phyloP scores from a whole-genome alignment of 2,797 vertebrate genomes.

The Ctenochaetus hawaiiensis region DNA sequence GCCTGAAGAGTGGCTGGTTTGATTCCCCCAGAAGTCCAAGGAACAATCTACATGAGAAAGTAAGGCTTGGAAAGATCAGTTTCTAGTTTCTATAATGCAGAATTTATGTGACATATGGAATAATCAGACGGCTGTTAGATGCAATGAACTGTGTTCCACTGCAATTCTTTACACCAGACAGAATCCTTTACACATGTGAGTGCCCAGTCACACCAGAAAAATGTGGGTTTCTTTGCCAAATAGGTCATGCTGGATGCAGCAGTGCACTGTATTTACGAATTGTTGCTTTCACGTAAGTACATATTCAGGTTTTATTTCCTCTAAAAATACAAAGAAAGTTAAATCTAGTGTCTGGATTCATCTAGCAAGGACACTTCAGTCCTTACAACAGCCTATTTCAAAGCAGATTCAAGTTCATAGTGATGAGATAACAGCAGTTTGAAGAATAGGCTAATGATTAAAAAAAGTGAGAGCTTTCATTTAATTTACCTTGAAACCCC shows the following conservation, averaged over 20 bases:
- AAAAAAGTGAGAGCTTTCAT: too few species aligned
- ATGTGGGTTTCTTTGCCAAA: background rate
- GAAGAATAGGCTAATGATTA: too few species aligned
- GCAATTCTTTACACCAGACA: background rate
- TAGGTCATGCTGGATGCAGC: background rate
- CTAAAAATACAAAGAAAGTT: too few species aligned
- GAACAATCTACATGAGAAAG: constrained; percentile 1
- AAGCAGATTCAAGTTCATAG: too few species aligned
- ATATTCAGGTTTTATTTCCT: too few species aligned
- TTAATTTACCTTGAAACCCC: too few species aligned
- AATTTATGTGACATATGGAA: background rate
- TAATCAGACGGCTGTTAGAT: background rate
- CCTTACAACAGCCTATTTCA: too few species aligned
- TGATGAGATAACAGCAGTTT: too few species aligned
- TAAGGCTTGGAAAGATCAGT: background rate
- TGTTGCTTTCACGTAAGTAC: background rate
- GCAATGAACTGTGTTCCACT: background rate
- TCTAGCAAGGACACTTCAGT: too few species aligned
- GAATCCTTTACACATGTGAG: background rate
- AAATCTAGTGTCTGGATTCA: too few species aligned
- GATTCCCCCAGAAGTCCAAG: background rate
- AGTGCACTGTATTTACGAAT: background rate
- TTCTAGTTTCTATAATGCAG: background rate
- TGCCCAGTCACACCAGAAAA: constrained; percentile 7
- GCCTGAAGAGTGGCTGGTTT: background rate